phyloP scores from a whole-genome alignment of 2,888 invertebrate genomes.

The Meta bourneti region DNA sequence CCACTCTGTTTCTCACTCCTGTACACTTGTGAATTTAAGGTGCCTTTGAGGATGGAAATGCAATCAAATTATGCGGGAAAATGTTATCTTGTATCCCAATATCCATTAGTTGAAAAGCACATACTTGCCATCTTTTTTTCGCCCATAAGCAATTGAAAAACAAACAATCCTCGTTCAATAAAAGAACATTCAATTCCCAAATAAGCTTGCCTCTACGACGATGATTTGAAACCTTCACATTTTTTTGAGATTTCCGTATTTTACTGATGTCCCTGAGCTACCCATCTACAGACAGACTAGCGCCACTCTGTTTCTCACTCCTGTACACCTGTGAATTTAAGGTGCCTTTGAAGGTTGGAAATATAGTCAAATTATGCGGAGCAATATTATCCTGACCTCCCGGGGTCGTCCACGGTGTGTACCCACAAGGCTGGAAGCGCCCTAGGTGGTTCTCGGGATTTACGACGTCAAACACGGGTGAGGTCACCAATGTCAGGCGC shows the following conservation, averaged over 20 bases:
- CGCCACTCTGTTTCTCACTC: slow-evolving; percentile 28
- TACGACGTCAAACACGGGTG: slow-evolving; percentile 50
- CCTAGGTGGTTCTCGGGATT: slow-evolving; percentile 64
- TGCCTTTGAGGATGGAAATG: slow-evolving; percentile 57
- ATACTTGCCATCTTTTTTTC: no score
- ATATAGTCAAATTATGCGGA: slow-evolving; percentile 70
- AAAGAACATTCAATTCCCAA: no score
- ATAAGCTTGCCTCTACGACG: no score
- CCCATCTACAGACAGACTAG: background rate
- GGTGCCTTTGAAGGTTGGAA: slow-evolving; percentile 48
- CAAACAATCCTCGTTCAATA: no score
- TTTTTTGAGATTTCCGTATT: no score
- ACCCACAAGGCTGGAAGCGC: slow-evolving; percentile 55
- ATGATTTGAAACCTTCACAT: no score
- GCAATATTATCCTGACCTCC: slow-evolving; percentile 69
- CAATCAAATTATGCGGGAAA: slow-evolving; percentile 65
- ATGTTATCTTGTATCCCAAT: slow-evolving; percentile 71
- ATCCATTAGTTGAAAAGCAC: no score
- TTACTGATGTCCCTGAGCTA: no score
- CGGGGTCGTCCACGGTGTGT: slow-evolving; percentile 21
- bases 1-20: slow-evolving; percentile 30
- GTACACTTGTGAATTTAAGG: slow-evolving; percentile 41
- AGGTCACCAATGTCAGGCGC: slow-evolving; percentile 31
- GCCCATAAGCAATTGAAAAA: no score
- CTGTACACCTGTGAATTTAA: slow-evolving; percentile 43